Evolutionary conservation across 1,140 invertebrate genomes (phyloP).

Genomic region (Lasioglossum albipes): DNA sequence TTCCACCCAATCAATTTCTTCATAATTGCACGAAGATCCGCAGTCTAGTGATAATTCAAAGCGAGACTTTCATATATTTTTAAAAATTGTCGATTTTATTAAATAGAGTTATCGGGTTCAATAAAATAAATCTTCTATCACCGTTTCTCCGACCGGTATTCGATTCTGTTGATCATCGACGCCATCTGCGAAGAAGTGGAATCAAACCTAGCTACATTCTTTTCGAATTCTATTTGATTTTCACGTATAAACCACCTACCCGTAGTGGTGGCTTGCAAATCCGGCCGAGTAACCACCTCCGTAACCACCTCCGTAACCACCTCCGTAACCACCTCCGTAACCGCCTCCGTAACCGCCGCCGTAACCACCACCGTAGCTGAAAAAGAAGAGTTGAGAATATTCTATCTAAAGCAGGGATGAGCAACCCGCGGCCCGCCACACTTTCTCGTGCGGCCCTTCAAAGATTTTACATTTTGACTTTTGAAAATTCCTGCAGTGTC

Average conservation of each 20-base stretch:
- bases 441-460: no score
- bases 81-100: background rate
- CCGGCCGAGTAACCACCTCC: slow-evolving; percentile 12
- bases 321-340: slow-evolving; percentile 3
- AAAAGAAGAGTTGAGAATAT: background rate
- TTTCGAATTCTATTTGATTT: background rate
- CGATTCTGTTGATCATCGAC: background rate
- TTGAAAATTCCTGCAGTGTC: no score
- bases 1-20: no score
- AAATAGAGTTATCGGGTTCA: background rate
- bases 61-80: background rate
- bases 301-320: slow-evolving; percentile 1
- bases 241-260: background rate
- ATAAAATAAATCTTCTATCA: background rate
- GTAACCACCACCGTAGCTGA: slow-evolving; percentile 25
- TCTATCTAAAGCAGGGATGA: no score
- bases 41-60: no score
- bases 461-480: no score
- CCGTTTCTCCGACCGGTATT: background rate
- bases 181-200: background rate
- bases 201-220: background rate
- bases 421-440: no score
- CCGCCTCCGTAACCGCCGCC: background rate
- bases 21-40: no score
- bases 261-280: background rate